Evolutionary conservation across 53 echinoderm and acorn worm genomes (phyloP), one percentile per base, ranked within the genome.

Genomic region (Antedon mediterranea): DNA sequence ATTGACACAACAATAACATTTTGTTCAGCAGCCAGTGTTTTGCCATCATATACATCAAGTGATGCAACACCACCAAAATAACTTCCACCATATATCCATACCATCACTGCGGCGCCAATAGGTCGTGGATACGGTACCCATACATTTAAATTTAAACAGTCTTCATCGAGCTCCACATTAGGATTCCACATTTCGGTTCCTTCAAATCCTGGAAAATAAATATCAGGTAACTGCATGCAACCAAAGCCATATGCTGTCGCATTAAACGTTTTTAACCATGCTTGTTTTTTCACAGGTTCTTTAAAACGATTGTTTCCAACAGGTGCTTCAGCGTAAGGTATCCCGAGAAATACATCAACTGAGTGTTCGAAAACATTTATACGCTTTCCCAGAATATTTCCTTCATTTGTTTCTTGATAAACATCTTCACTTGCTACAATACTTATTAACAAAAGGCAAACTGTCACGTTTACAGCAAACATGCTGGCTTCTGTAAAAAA

Each of bases 181-280:
- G 91, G 87, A 74, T 92, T 92, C 95, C 95, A 95, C 89, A 89
- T 89, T 75, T 83, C 80, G 0, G 89, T 81, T n/a, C 84, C 95
- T 43, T 31, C 75, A 29, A 89, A 91, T 0, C 42, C 27, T 29
- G 73, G 74, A 43, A 87, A 95, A 15, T 44, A 33, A 0, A 77
- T 34, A 71, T 92, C 91, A 0, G 95, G 89, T 18, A 89, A 32
- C 72, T 89, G 89, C 11, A 33, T 41, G 13, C 41, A 41, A 7
- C 41, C 41, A 41, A 41, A 41, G 5, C 41, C 41, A 13, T 41
- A 41, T 7, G 5, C 41, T 13, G 41, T 41, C 13, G 41, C 41
- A 41, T 41, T 41, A 5, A 41, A 41, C 13, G 41, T 41, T 41
- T 41, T 41, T 41, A 41, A 41, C 41, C 41, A 41, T 41, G 41